These are phyloP conservation scores for Cassiopea andromeda DNA, from an alignment of 30 jellyfish, hydroid and myxozoan species.

Conservation along the genomic window DNA sequence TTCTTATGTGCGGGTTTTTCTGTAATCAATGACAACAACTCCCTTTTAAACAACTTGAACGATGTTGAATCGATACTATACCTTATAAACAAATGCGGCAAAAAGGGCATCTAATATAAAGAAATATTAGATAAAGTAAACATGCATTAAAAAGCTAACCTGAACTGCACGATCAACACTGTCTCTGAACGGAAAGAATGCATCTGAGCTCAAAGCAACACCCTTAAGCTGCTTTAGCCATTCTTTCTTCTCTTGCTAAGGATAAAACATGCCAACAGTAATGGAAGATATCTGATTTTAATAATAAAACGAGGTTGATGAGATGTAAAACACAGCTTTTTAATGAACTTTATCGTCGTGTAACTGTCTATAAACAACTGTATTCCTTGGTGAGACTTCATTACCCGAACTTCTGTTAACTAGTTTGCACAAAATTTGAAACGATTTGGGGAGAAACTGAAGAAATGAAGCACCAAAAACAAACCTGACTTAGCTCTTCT, in stretches of 20 bases:
- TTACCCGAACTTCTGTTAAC: too few species aligned
- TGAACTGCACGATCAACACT: conserved; percentile 92
- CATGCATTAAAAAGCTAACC: conserved; percentile 20
- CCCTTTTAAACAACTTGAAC: too few species aligned
- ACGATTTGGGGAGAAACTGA: not conserved
- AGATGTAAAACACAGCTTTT: too few species aligned
- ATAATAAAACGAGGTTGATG: too few species aligned
- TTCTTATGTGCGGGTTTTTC: too few species aligned
- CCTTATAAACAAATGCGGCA: too few species aligned
- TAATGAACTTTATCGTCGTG: too few species aligned
- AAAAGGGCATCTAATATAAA: not conserved
- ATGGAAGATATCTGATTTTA: not conserved
- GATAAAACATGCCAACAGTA: not conserved
- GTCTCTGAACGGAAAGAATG: conserved; percentile 95
- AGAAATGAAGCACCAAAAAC: not conserved
- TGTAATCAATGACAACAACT: too few species aligned
- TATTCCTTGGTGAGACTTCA: too few species aligned
- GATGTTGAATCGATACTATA: too few species aligned
- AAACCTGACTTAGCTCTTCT: conserved; percentile 73
- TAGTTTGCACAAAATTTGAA: too few species aligned
- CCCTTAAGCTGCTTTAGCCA: conserved; percentile 78
- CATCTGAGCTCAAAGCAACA: conserved; percentile 91
- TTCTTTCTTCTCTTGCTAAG: conserved; percentile 73
- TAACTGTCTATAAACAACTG: too few species aligned
- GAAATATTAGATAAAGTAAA: not conserved